A percentile compares a stretch with the other conserved stretches of the same genome.
These are phyloP conservation scores for Synergus itoensis DNA, from an alignment of 2,888 invertebrate genomes.

Conservation along the genomic window DNA sequence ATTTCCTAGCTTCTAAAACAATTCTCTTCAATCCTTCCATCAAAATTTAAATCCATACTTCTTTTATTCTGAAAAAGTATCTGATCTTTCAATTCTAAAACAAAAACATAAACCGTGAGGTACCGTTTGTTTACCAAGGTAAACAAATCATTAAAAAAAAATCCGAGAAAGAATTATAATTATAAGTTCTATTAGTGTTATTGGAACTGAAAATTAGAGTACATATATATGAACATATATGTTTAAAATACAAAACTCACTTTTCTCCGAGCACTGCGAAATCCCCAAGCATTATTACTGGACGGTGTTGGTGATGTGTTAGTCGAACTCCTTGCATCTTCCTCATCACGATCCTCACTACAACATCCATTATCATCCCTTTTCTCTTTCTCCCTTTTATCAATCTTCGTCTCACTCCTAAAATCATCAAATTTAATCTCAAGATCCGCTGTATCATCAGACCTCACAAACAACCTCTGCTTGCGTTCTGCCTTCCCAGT, in stretches of 20 bases:
- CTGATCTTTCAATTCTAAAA: no score
- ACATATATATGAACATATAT: background rate
- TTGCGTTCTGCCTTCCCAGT: constrained; percentile 72
- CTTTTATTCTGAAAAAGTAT: no score
- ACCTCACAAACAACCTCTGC: constrained; percentile 71
- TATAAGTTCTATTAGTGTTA: no score
- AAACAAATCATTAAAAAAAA: no score
- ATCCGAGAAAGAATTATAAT: no score
- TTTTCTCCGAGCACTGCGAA: constrained; percentile 75
- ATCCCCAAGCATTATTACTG: constrained; percentile 69
- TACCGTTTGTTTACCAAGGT: no score
- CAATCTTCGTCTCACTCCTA: constrained; percentile 64
- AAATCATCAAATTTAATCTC: constrained; percentile 74
- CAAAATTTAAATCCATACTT: no score
- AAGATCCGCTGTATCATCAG: constrained; percentile 72
- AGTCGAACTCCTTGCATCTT: constrained; percentile 79
- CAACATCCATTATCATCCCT: constrained; percentile 65
- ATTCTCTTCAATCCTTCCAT: no score
- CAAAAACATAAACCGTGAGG: no score
- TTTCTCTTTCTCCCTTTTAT: constrained; percentile 62
- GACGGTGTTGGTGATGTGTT: constrained; percentile 75
- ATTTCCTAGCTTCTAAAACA: no score
- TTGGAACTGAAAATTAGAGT: background rate
- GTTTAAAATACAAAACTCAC: constrained; percentile 57
- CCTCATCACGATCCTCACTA: constrained; percentile 75